Evolutionary conservation across 2,888 invertebrate species (phyloP).

Genomic region (Cephus spinipes): DNA sequence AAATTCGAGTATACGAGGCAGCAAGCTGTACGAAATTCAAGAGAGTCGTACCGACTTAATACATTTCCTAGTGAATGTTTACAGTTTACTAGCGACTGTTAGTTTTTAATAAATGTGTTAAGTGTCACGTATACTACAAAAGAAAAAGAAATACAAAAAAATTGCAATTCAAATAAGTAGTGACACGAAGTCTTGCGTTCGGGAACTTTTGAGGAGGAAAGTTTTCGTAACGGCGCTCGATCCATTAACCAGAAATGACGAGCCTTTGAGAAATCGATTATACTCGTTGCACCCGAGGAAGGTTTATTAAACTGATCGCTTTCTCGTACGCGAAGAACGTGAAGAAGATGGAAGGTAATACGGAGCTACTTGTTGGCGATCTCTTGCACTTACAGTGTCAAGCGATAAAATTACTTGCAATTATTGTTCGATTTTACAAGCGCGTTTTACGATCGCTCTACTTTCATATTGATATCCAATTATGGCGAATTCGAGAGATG

Average conservation of each 20-base stretch:
- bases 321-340: background rate
- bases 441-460: background rate
- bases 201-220: background rate
- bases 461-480: background rate
- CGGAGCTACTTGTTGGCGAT: background rate
- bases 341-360: background rate
- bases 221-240: background rate
- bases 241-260: background rate
- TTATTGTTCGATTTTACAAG: too few species aligned
- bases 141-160: slow-evolving; percentile 7
- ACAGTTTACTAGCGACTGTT: slow-evolving; percentile 24
- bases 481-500: background rate
- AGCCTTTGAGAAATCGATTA: background rate
- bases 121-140: slow-evolving; percentile 21
- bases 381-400: background rate
- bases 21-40: background rate
- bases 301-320: background rate
- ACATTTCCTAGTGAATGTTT: slow-evolving; percentile 23
- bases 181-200: slow-evolving; percentile 1
- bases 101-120: slow-evolving; percentile 22
- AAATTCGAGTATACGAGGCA: background rate
- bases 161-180: slow-evolving; percentile 14
- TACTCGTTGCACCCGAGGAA: background rate
- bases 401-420: background rate
- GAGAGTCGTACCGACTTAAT: slow-evolving; percentile 10